These are phyloP conservation scores for Ptilodon capucinus DNA, from an alignment of 2,888 invertebrate genomes.

Conservation along the genomic window DNA sequence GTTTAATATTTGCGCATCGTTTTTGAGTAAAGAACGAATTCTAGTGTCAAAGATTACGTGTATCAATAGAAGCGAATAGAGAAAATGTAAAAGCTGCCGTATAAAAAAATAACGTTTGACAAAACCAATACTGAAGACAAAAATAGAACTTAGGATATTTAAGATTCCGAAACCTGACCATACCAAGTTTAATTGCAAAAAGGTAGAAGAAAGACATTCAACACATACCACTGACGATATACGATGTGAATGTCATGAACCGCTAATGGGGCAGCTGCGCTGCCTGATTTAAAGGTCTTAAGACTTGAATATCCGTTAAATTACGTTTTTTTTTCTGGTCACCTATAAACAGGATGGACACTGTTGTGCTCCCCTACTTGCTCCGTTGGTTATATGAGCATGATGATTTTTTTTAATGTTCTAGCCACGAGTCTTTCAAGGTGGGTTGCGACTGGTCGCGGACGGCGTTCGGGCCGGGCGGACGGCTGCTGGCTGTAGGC, in stretches of 20 bases:
- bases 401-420: too few species aligned
- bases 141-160: not conserved
- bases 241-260: not conserved
- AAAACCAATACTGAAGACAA: too few species aligned
- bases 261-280: not conserved
- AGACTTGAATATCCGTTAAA: not conserved
- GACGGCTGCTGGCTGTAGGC: constrained; percentile 94
- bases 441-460: constrained; percentile 97
- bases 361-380: too few species aligned
- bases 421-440: constrained; percentile 96
- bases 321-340: not conserved
- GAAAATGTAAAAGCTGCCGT: too few species aligned
- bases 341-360: too few species aligned
- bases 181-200: not conserved
- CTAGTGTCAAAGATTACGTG: not conserved
- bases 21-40: not conserved
- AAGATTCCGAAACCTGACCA: not conserved
- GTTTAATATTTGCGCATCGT: not conserved
- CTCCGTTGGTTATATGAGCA: too few species aligned
- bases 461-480: constrained; percentile 96
- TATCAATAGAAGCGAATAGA: not conserved
- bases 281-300: too few species aligned
- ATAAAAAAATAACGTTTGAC: too few species aligned
- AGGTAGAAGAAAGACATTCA: not conserved
- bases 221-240: not conserved